Evolutionary conservation across 1,140 invertebrate species (phyloP), one percentile per base, ranked within the genome.

Genomic region (Aricia agestis): DNA sequence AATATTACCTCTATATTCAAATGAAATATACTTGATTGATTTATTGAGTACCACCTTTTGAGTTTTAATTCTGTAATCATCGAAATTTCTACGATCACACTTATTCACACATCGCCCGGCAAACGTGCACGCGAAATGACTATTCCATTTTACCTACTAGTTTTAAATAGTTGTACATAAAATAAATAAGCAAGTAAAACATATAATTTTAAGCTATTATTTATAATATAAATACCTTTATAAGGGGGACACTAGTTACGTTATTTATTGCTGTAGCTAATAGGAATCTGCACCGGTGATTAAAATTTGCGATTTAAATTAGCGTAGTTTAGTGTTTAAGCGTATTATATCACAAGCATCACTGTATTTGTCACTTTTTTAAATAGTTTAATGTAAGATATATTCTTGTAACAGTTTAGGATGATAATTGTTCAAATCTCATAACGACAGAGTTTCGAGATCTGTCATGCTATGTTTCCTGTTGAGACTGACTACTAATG

Each of bases 201-300:
- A 41, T 41, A 41, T 61, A 69, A 19, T 25, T 63, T 42, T 63
- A 63, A 58, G 32, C 17, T 69, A 69, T 61, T 69, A 69, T 69
- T 69, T 69, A 63, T 68, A 52, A 52, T 69, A 69, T 63, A 36
- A 59, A 69, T 63, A 69, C 32, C 57, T 69, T 61, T 59, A 59
- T 19, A 42, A 41, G 68, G 68, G 68, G 68, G 59, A 69, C 17
- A 41, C 6, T 19, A 19, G 59, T 63, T 63, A 25, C 19, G 18
- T 63, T 63, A 63, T 63, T 63, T 63, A 63, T 63, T 63, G 17
- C 59, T 63, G 59, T 63, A 63, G 59, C 59, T 63, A 52, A 13
- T 13, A 63, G 59, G 59, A 11, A 19, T 63, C 10, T 19, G 59
- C 59, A 63, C 19, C 59, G n/a, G 59, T 63, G 19, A 19, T 11